Conservation (phyloP, 2,888 invertebrate species). For the Phasia obesa region DNA sequence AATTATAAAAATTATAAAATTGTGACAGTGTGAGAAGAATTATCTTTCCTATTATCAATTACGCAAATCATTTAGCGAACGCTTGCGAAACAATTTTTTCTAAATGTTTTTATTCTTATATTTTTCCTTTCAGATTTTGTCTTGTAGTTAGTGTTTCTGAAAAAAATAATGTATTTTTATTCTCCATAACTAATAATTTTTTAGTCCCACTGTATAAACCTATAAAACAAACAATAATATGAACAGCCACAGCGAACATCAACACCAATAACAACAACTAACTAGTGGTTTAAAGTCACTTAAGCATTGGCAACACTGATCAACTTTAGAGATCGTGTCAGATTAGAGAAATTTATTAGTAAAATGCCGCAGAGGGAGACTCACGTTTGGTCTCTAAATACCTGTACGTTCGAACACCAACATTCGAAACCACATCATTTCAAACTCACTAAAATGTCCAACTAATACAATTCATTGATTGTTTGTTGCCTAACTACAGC, state of each 20-base stretch:
- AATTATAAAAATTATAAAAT: too few relatives aligned
- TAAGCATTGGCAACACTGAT: slow-evolving; percentile 72
- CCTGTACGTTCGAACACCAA: slow-evolving; percentile 46
- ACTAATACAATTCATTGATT: slow-evolving; percentile 61
- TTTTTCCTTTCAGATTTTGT: too few relatives aligned
- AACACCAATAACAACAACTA: slow-evolving; percentile 54
- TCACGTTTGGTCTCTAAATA: slow-evolving; percentile 58
- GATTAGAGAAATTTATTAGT: slow-evolving; percentile 75
- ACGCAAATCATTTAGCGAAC: too few relatives aligned
- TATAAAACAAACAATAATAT: slow-evolving; percentile 4
- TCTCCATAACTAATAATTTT: too few relatives aligned
- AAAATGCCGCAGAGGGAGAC: slow-evolving; percentile 67
- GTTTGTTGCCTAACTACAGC: slow-evolving; percentile 53
- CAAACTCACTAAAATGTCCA: slow-evolving; percentile 27
- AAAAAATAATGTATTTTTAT: too few relatives aligned
- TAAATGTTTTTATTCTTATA: too few relatives aligned
- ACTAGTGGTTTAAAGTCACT: slow-evolving; percentile 63
- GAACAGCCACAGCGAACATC: slow-evolving; percentile 25
- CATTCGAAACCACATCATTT: slow-evolving; percentile 21
- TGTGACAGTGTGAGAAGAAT: too few relatives aligned
- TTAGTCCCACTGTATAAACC: slow-evolving; percentile 27
- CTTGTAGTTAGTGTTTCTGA: too few relatives aligned
- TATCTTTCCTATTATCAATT: too few relatives aligned
- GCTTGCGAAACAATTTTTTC: too few relatives aligned
- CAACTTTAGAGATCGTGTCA: slow-evolving; percentile 74